Evolutionary conservation across 1,140 invertebrate species (phyloP), one percentile per base, ranked within the genome.

Genomic region (Aradophagus sp.): DNA sequence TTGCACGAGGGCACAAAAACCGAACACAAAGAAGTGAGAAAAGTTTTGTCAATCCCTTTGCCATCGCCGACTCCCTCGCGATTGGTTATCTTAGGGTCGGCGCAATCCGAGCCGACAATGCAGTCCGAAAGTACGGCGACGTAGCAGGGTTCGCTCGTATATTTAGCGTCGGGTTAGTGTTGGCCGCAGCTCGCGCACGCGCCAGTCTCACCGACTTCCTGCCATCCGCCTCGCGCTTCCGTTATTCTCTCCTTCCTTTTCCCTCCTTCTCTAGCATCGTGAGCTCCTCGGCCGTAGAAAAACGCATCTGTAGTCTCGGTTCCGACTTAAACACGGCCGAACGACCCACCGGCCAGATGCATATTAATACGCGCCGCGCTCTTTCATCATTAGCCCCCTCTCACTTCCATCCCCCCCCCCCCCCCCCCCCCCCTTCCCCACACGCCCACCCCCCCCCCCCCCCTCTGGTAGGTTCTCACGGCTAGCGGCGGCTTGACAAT

Each of bases 191-290:
- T 73, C 78, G 81, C 81, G 82, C 83, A 80, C 79, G 83, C 79
- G 58, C 52, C 80, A 79, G 83, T 85, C 82, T 84, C 82, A 74
- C 76, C 80, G 70, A 82, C 83, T 84, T 85, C 83, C 83, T 84
- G 83, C 82, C 82, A 83, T 83, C 79, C 81, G 81, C 77, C 78
- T 80, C 71, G 73, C 53, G 56, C 80, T 84, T 84, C 82, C 82
- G 82, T 77, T 82, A 83, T 78, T 81, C 59, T 55, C n/a, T n/a
- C n/a, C n/a, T n/a, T n/a, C n/a, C n/a, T n/a, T n/a, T n/a, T n/a
- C n/a, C n/a, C n/a, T n/a, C n/a, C n/a, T n/a, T n/a, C n/a, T n/a
- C n/a, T n/a, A n/a, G 75, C 71, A 79, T 80, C 78, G 80, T 79
- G 73, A 61, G 79, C 61, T 76, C 76, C 77, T 62, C 75, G 58